Evolutionary conservation across 2,888 invertebrate genomes (phyloP).

Genomic region (Andrena fulva): DNA sequence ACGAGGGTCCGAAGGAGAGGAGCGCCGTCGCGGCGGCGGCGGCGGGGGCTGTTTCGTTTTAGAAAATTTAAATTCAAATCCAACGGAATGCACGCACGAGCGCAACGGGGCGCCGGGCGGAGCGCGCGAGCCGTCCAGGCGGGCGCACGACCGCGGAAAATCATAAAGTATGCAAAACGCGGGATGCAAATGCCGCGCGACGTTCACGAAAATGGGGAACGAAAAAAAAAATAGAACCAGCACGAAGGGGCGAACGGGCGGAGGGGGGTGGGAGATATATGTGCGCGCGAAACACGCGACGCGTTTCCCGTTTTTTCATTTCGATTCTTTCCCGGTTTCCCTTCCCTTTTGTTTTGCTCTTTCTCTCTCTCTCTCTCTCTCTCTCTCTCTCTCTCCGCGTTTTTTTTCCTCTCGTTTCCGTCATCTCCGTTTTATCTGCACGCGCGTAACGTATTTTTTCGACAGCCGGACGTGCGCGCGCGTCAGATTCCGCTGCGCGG

Average conservation of each 20-base stretch:
- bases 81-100: constrained; percentile 49
- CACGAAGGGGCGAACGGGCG: background rate
- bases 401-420: background rate
- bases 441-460: constrained; percentile 28
- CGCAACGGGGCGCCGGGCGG: background rate
- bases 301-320: constrained; percentile 18
- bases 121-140: constrained; percentile 8
- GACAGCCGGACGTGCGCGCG: constrained; percentile 36
- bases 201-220: constrained; percentile 59
- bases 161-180: constrained; percentile 81
- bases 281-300: constrained; percentile 68
- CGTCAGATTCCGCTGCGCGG: constrained; percentile 40
- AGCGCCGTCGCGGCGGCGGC: background rate
- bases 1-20: constrained; percentile 41
- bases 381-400: background rate
- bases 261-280: background rate
- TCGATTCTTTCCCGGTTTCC: background rate
- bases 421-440: constrained; percentile 9
- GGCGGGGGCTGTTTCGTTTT: constrained; percentile 62
- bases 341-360: background rate
- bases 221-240: background rate
- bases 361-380: background rate
- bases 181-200: constrained; percentile 81
- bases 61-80: constrained; percentile 72
- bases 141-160: constrained; percentile 76